Conservation (phyloP, 1,140 invertebrate genomes). For the Penaeus vannamei region DNA sequence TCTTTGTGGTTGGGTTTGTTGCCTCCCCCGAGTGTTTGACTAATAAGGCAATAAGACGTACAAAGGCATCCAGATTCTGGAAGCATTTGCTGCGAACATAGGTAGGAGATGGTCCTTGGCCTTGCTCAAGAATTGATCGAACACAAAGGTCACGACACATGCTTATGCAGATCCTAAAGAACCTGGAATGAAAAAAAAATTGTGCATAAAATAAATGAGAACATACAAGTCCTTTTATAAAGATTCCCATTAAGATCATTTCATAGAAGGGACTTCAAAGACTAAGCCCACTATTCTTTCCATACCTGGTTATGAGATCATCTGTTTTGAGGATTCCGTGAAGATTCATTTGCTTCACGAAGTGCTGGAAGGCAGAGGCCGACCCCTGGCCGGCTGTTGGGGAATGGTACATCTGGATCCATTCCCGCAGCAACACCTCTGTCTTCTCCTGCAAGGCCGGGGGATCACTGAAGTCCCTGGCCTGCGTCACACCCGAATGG, state of each 20-base stretch:
- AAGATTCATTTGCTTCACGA: conserved; percentile 96
- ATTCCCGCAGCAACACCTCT: conserved; percentile 93
- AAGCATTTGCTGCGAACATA: conserved; percentile 91
- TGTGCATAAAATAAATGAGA: not conserved
- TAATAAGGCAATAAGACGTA: conserved; percentile 92
- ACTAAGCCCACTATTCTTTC: too few species aligned
- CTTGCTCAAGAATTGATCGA: conserved; percentile 78
- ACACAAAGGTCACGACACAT: conserved; percentile 97
- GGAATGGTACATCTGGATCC: conserved; percentile 92
- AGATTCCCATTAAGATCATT: not conserved
- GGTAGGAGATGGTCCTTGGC: conserved; percentile 62
- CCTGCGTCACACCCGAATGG: conserved; percentile 89
- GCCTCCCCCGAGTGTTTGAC: conserved; percentile 94
- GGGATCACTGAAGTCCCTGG: conserved; percentile 93
- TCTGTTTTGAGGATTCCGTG: conserved; percentile 98
- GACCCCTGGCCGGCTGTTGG: conserved; percentile 86
- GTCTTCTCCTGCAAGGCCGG: conserved; percentile 95
- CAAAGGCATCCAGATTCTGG: conserved; percentile 95
- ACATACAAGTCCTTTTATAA: not conserved
- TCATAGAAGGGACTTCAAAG: too few species aligned
- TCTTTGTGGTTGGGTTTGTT: conserved; percentile 92
- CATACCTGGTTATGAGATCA: conserved; percentile 89
- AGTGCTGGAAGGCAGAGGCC: conserved; percentile 92
- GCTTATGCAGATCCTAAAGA: conserved; percentile 97
- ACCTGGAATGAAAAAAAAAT: conserved; percentile 71